Conservation (phyloP, 2,113 vertebrate species). For the Dasyurus viverrinus region DNA sequence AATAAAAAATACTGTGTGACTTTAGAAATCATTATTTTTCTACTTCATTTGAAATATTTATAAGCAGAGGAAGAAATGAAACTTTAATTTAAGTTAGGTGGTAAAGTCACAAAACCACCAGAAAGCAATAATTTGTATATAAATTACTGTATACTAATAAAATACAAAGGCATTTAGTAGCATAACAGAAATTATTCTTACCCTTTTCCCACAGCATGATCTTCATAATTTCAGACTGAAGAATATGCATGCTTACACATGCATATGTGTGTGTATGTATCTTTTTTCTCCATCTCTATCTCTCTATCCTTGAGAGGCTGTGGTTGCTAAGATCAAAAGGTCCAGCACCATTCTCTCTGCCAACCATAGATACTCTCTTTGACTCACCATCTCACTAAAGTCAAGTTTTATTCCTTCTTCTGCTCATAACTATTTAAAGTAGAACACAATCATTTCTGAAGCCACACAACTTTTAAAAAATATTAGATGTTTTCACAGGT, state of each 20-base stretch:
- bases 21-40: background rate
- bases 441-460: background rate
- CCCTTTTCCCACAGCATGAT: background rate
- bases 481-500: background rate
- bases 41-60: background rate
- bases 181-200: background rate
- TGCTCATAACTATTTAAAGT: background rate
- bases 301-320: background rate
- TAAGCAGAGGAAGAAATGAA: background rate
- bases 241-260: background rate
- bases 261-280: background rate
- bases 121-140: background rate
- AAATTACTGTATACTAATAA: background rate
- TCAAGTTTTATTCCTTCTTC: background rate
- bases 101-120: background rate
- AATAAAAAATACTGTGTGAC: background rate
- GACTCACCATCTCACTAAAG: background rate
- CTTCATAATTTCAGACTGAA: background rate
- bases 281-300: too few relatives aligned
- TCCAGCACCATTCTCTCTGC: background rate
- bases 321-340: background rate
- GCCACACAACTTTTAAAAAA: background rate
- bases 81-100: background rate
- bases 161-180: background rate
- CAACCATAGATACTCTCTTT: background rate